Conservation (phyloP, 1,140 invertebrate genomes). For the Battus philenor region DNA sequence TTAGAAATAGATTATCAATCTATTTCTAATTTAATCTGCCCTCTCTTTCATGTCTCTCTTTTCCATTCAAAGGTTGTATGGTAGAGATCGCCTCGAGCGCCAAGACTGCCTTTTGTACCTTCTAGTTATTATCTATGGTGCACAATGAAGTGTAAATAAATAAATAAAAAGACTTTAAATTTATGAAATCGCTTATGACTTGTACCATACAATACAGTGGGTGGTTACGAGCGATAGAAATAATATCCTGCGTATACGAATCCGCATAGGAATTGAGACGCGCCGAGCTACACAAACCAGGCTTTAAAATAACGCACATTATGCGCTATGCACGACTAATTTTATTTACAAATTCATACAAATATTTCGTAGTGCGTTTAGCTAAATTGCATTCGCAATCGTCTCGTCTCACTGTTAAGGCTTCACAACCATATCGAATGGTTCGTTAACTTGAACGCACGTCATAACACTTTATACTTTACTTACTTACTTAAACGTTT, state of each 20-base stretch:
- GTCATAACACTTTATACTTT: no score
- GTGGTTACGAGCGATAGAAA: conserved; percentile 44
- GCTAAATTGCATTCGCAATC: conserved; percentile 3
- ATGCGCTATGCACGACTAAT: conserved; percentile 23
- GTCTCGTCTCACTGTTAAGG: conserved; percentile 9
- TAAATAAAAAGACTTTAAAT: no score
- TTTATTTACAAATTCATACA: conserved; percentile 19
- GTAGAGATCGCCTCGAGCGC: no score
- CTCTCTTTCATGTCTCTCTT: no score
- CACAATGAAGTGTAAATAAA: no score
- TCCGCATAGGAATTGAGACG: conserved; percentile 53
- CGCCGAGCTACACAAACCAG: conserved; percentile 29
- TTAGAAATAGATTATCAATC: no score
- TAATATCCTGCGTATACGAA: conserved; percentile 46
- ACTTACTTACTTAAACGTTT: background rate
- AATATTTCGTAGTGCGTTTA: conserved; percentile 18
- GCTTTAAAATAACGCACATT: conserved; percentile 30
- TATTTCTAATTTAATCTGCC: no score
- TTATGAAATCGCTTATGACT: conserved; percentile 24
- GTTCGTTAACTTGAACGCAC: background rate
- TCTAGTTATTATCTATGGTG: no score
- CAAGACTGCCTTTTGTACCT: no score
- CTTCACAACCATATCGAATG: conserved; percentile 1
- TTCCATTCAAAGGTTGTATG: no score
- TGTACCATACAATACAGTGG: conserved; percentile 40